Conservation (phyloP, 2,797 vertebrate species). For the Hafferia zeledoni region DNA sequence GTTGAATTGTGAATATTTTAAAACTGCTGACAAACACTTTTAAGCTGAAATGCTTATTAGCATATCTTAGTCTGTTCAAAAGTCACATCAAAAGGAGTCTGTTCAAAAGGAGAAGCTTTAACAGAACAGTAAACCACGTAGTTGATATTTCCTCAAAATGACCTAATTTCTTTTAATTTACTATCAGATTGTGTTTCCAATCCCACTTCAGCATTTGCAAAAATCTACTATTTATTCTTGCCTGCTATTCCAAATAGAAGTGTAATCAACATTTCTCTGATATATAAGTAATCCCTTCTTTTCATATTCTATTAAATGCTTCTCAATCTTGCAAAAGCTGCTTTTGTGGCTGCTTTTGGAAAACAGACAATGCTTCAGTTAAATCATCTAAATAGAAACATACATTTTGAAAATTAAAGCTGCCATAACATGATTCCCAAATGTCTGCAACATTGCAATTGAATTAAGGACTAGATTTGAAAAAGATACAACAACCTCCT, state of each 20-base stretch:
- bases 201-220: slow-evolving; percentile 1
- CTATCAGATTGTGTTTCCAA: slow-evolving; percentile 20
- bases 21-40: slow-evolving; percentile 68
- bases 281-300: slow-evolving; percentile 27
- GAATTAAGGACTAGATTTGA: slow-evolving; percentile 38
- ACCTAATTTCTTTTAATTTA: slow-evolving; percentile 55
- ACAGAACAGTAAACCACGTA: background rate
- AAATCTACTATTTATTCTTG: slow-evolving; percentile 48
- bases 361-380: background rate
- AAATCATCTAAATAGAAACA: slow-evolving; percentile 27
- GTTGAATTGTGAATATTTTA: slow-evolving; percentile 44
- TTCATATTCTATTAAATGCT: slow-evolving; percentile 50
- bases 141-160: slow-evolving; percentile 25
- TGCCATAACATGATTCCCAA: slow-evolving; percentile 14
- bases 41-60: slow-evolving; percentile 43
- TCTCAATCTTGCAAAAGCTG: slow-evolving; percentile 25
- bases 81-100: background rate
- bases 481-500: background rate
- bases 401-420: slow-evolving; percentile 46
- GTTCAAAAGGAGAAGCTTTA: slow-evolving; percentile 39
- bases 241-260: slow-evolving; percentile 10
- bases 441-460: background rate
- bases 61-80: slow-evolving; percentile 44
- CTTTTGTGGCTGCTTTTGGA: slow-evolving; percentile 6
- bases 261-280: slow-evolving; percentile 34